Evolutionary conservation across 2,888 invertebrate genomes (phyloP).

Genomic region (Chrysolina americana): DNA sequence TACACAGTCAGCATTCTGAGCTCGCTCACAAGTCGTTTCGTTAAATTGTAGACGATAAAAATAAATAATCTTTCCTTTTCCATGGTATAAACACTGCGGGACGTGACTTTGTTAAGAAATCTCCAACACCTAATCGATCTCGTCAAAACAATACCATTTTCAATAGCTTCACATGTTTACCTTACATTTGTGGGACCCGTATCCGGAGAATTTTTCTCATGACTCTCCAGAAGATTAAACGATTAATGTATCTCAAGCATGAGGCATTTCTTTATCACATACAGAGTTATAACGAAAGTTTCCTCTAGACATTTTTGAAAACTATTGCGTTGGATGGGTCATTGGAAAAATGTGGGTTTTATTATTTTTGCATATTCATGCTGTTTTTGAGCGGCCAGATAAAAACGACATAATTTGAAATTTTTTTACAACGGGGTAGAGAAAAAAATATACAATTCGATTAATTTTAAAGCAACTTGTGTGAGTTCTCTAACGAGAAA

Average conservation of each 20-base stretch:
- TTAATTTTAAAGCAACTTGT: too few species aligned
- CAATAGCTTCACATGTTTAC: conserved; percentile 42
- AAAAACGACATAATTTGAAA: too few species aligned
- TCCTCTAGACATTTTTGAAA: too few species aligned
- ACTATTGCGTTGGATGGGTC: too few species aligned
- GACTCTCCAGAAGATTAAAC: conserved; percentile 5
- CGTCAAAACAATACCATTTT: conserved; percentile 50
- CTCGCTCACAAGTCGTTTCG: conserved; percentile 37
- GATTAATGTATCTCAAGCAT: not conserved
- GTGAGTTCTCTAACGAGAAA: too few species aligned
- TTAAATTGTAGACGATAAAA: conserved; percentile 48
- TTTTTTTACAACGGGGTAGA: too few species aligned
- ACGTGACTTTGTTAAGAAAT: conserved; percentile 54
- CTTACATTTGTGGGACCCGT: conserved; percentile 30
- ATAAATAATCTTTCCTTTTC: conserved; percentile 43
- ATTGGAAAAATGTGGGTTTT: too few species aligned
- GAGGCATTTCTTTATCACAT: too few species aligned
- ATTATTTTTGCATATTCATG: too few species aligned
- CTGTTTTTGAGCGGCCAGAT: too few species aligned
- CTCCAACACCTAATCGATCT: conserved; percentile 50
- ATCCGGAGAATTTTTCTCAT: conserved; percentile 26
- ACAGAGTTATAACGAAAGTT: too few species aligned
- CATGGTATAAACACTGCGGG: conserved; percentile 41
- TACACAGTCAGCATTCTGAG: conserved; percentile 40
- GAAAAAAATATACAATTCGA: too few species aligned